phyloP scores from a whole-genome alignment of 1,140 invertebrate genomes.

The Augochlora pura region DNA sequence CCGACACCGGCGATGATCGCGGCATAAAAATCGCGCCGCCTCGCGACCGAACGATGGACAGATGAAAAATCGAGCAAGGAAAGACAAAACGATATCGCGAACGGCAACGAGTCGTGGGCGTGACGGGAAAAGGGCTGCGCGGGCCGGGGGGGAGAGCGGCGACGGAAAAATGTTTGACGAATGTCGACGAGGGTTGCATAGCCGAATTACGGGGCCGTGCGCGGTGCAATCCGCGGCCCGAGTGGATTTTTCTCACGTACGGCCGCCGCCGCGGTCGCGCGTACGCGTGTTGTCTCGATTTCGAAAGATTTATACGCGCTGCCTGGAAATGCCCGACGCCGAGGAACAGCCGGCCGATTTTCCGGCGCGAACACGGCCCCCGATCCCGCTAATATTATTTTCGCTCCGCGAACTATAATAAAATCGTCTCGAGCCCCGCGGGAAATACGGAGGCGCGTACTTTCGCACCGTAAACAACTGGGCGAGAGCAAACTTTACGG shows the following conservation, averaged over 20 bases:
- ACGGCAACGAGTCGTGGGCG: neutral
- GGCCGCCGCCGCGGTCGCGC: neutral
- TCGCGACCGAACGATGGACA: slow-evolving; percentile 11
- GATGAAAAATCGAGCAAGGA: neutral
- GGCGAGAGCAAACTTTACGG: too few species aligned
- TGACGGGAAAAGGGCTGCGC: too few species aligned
- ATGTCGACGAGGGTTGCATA: slow-evolving; percentile 24
- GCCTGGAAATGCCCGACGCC: neutral
- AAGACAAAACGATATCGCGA: slow-evolving; percentile 20
- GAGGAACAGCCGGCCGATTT: neutral
- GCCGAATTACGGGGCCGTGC: slow-evolving; percentile 9
- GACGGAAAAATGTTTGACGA: slow-evolving; percentile 42
- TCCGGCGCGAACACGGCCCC: neutral
- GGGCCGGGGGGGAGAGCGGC: too few species aligned
- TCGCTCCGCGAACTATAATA: too few species aligned
- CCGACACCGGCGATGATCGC: slow-evolving; percentile 14
- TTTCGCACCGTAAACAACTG: too few species aligned
- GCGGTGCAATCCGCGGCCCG: neutral
- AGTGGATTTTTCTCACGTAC: slow-evolving; percentile 20
- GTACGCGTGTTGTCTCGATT: slow-evolving; percentile 11
- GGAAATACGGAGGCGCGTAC: too few species aligned
- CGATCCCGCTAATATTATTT: neutral
- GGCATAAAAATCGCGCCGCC: neutral
- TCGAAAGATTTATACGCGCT: neutral
- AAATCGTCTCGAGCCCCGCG: too few species aligned